phyloP scores from a whole-genome alignment of 2,797 vertebrate species.

The Macropodus opercularis region DNA sequence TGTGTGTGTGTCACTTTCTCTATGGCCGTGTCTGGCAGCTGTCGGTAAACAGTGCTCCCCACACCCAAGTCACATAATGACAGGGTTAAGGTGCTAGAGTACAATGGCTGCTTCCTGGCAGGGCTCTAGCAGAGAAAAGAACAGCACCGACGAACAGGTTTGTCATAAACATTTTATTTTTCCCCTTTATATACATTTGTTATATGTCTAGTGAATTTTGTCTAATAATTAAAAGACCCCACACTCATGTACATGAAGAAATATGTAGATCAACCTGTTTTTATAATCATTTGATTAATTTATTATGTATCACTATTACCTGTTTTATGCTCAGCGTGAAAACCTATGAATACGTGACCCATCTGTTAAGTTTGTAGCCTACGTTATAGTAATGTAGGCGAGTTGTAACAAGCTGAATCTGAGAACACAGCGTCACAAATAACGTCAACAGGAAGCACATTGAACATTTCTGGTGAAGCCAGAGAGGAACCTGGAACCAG shows the following conservation, averaged over 20 bases:
- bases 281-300: too few relatives aligned
- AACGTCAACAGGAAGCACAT: too few relatives aligned
- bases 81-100: constrained; percentile 40
- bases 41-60: constrained; percentile 59
- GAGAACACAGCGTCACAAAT: too few relatives aligned
- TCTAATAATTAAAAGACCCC: too few relatives aligned
- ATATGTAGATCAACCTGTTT: not conserved
- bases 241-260: not conserved
- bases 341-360: too few relatives aligned
- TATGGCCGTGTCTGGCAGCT: constrained; percentile 48
- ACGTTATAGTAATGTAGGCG: too few relatives aligned
- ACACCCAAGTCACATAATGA: constrained; percentile 53
- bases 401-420: too few relatives aligned
- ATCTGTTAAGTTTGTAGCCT: too few relatives aligned
- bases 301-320: too few relatives aligned
- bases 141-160: constrained; percentile 30
- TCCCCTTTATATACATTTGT: not conserved
- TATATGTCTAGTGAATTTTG: too few relatives aligned
- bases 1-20: constrained; percentile 52
- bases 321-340: too few relatives aligned
- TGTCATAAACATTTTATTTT: not conserved
- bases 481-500: too few relatives aligned
- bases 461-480: not conserved
- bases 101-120: constrained; percentile 52
- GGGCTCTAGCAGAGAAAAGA: constrained; percentile 38